A percentile compares a stretch with the other conserved stretches of the same genome.
Evolutionary conservation across 2,797 vertebrate genomes (phyloP).

Genomic region (Pantherophis alleghaniensis): DNA sequence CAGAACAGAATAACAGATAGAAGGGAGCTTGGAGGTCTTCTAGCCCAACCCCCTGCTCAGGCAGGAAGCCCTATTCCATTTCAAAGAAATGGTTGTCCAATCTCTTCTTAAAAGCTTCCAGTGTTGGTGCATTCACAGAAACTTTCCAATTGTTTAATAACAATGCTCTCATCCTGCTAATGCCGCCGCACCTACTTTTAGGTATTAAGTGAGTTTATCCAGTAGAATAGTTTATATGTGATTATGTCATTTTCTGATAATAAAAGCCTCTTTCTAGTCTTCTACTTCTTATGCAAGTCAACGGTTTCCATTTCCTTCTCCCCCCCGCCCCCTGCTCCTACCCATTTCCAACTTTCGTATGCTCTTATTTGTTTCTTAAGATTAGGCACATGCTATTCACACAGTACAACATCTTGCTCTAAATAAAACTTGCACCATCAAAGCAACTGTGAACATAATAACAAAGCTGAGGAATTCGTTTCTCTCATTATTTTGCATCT

Average conservation of each 20-base stretch:
- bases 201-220: background rate
- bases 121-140: background rate
- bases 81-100: background rate
- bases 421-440: slow-evolving; percentile 15
- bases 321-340: too few relatives aligned
- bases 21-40: too few relatives aligned
- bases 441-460: background rate
- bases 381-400: background rate
- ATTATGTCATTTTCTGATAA: background rate
- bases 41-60: too few relatives aligned
- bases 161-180: background rate
- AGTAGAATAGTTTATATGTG: background rate
- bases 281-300: background rate
- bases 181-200: background rate
- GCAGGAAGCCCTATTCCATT: background rate
- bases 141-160: background rate
- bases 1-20: too few relatives aligned
- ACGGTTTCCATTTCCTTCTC: background rate
- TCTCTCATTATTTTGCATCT: slow-evolving; percentile 3
- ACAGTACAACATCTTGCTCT: background rate
- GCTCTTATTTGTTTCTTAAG: background rate
- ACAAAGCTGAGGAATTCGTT: background rate
- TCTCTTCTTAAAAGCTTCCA: background rate
- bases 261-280: background rate
- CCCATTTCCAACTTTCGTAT: background rate